phyloP scores from a whole-genome alignment of 2,113 vertebrate species.

The Oxyruncus cristatus region DNA sequence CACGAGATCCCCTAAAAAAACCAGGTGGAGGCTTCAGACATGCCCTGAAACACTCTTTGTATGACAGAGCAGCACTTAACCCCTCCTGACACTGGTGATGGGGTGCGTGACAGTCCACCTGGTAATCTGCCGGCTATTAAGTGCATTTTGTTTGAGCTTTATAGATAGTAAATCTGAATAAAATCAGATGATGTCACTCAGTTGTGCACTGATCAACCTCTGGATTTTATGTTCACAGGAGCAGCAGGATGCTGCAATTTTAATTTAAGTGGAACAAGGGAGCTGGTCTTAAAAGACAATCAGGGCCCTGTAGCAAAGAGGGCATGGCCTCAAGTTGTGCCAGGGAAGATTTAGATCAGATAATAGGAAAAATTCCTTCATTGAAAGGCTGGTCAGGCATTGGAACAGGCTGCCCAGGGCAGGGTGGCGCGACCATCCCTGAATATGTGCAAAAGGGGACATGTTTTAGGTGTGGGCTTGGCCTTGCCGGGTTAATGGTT shows the following conservation, averaged over 20 bases:
- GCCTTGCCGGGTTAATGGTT: background rate
- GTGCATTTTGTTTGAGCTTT: background rate
- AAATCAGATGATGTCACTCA: background rate
- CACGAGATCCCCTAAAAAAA: background rate
- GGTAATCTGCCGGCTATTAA: background rate
- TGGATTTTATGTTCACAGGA: background rate
- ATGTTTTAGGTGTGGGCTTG: background rate
- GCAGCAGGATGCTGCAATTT: background rate
- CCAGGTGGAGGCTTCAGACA: background rate
- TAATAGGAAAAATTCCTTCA: background rate
- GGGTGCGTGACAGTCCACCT: background rate
- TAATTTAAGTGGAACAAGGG: background rate
- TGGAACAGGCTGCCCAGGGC: background rate
- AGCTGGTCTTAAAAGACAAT: background rate
- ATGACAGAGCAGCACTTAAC: background rate
- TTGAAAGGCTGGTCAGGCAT: background rate
- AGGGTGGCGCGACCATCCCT: background rate
- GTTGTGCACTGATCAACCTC: fast-evolving
- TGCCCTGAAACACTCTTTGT: background rate
- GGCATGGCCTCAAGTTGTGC: background rate
- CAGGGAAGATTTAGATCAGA: background rate
- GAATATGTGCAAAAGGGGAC: background rate
- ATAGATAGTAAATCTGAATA: background rate
- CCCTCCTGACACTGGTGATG: background rate
- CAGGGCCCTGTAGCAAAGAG: fast-evolving